A percentile compares a stretch with the other conserved stretches of the same genome.
Evolutionary conservation across 2,797 vertebrate genomes (phyloP).

Genomic region (Centroberyx gerrardi): DNA sequence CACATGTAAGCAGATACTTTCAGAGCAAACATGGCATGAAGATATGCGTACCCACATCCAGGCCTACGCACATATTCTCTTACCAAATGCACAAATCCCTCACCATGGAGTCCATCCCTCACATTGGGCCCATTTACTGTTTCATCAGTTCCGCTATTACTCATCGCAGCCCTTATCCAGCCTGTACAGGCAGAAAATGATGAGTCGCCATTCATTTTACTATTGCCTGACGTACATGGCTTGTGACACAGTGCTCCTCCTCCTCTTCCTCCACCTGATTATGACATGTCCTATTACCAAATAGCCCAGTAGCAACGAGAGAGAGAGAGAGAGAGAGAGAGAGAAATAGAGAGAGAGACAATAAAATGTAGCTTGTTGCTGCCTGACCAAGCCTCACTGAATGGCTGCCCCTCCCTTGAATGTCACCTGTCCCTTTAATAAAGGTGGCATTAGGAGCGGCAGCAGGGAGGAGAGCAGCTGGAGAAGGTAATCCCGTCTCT

Average conservation of each 20-base stretch:
- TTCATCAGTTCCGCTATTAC: conserved; percentile 26
- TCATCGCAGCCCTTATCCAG: conserved; percentile 12
- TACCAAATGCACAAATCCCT: conserved; percentile 24
- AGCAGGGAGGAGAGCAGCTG: conserved; percentile 79
- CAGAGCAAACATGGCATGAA: conserved; percentile 53
- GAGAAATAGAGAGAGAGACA: not conserved
- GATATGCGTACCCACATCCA: conserved; percentile 47
- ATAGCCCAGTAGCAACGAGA: conserved; percentile 30
- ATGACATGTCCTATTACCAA: conserved; percentile 35
- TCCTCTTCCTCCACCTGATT: conserved; percentile 14
- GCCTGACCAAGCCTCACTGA: not conserved
- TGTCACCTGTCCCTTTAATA: conserved; percentile 71
- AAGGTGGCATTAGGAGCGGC: conserved; percentile 65
- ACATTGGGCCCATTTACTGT: conserved; percentile 29
- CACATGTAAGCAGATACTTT: conserved; percentile 43
- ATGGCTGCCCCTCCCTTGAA: not conserved
- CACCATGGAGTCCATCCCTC: conserved; percentile 29
- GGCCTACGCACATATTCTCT: conserved; percentile 20
- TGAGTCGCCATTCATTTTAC: not conserved
- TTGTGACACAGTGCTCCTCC: not conserved
- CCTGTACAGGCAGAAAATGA: conserved; percentile 41
- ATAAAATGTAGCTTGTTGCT: not conserved
- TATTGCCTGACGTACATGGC: not conserved
- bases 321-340: conserved; percentile 13
- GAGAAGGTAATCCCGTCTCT: conserved; percentile 82